phyloP scores from a whole-genome alignment of 2,888 invertebrate genomes.

The Xanthorhoe spadicearia region DNA sequence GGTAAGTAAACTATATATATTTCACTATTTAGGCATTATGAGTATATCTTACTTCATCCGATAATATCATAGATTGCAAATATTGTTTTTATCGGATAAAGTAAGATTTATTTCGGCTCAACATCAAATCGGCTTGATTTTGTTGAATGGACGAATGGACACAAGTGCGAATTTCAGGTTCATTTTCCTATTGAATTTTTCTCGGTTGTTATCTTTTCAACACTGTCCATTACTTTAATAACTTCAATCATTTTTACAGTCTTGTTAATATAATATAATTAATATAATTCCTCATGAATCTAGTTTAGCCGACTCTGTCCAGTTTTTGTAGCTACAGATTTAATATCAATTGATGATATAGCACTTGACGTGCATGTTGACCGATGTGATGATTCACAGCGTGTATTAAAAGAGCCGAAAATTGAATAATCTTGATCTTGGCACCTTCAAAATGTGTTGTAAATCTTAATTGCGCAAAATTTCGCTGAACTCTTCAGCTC shows the following conservation, averaged over 20 bases:
- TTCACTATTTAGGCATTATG: too few species aligned
- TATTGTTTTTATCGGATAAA: too few species aligned
- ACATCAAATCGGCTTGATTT: too few species aligned
- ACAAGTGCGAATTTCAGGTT: too few species aligned
- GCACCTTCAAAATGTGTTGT: background rate
- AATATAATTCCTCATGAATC: conserved; percentile 36
- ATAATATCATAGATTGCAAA: too few species aligned
- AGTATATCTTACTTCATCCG: too few species aligned
- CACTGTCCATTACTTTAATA: background rate
- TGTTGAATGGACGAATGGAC: too few species aligned
- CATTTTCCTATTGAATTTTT: background rate
- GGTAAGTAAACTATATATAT: conserved; percentile 61
- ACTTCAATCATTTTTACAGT: background rate
- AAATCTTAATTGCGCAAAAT: background rate
- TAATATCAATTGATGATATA: conserved; percentile 2
- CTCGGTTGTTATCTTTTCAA: background rate
- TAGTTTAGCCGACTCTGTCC: conserved; percentile 29
- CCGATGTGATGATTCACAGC: conserved; percentile 16
- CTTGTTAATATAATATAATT: conserved; percentile 7
- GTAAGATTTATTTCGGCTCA: too few species aligned
- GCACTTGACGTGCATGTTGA: conserved; percentile 13
- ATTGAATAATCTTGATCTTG: conserved; percentile 7
- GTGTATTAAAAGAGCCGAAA: conserved; percentile 5
- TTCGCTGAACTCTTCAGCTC: background rate
- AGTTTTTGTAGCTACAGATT: conserved; percentile 26